These are phyloP conservation scores for Xiphorhynchus elegans DNA, from an alignment of 2,113 vertebrate genomes.

Conservation along the genomic window DNA sequence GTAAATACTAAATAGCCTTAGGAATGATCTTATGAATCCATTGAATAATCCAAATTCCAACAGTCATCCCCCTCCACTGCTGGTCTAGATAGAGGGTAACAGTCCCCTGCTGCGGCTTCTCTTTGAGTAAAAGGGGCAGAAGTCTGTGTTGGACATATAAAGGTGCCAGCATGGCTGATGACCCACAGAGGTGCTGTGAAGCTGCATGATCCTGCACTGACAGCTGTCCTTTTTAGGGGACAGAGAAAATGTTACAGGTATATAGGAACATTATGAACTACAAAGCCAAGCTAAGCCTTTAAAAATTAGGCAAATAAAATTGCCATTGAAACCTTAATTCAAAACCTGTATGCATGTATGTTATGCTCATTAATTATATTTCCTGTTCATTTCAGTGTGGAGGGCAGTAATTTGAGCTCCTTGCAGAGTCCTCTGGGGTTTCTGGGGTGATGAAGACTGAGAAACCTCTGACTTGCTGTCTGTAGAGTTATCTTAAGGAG, in stretches of 20 bases:
- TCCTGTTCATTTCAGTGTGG: neutral
- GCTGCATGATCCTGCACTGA: accelerated
- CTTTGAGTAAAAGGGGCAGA: neutral
- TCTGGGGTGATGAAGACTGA: neutral
- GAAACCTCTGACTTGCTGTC: neutral
- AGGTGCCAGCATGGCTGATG: neutral
- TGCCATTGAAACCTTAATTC: neutral
- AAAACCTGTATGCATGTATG: neutral
- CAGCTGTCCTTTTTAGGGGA: neutral
- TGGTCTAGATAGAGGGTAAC: neutral
- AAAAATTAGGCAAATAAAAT: neutral
- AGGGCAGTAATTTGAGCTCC: neutral
- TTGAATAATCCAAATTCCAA: slow-evolving; percentile 28
- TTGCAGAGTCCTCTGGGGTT: neutral
- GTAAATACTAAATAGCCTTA: slow-evolving; percentile 56
- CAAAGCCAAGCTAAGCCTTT: neutral
- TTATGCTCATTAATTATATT: neutral
- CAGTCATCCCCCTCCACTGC: neutral
- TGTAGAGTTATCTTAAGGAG: neutral
- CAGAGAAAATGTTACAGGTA: neutral
- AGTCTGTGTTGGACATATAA: neutral
- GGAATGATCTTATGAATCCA: slow-evolving; percentile 12
- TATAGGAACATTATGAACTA: neutral
- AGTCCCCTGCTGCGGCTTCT: neutral
- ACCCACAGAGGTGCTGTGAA: neutral